A percentile compares a stretch with the other conserved stretches of the same genome.
Evolutionary conservation across 1,140 invertebrate species (phyloP).

Genomic region (Aphelenchoides fujianensis): DNA sequence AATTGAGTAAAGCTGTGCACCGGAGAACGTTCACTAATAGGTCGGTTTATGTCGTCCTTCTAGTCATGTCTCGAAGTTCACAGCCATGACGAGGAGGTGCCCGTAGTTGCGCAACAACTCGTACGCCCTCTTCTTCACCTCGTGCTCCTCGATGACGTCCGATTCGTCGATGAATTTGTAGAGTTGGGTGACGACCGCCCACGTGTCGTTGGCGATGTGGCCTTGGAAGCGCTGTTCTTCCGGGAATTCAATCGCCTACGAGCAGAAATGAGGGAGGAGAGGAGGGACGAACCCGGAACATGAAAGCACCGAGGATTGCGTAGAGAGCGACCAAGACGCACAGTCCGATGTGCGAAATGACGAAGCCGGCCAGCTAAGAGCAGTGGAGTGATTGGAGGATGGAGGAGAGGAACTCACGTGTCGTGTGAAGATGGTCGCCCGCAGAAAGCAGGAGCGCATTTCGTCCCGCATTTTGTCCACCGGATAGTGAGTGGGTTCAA

Average conservation of each 20-base stretch:
- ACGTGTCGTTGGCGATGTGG: slow-evolving; percentile 62
- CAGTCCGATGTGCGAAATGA: slow-evolving; percentile 80
- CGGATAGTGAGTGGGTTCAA: too few species aligned
- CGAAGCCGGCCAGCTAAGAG: slow-evolving; percentile 63
- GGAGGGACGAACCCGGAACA: slow-evolving; percentile 70
- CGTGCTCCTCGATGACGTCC: slow-evolving; percentile 73
- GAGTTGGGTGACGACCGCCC: slow-evolving; percentile 46
- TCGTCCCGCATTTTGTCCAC: too few species aligned
- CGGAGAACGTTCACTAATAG: slow-evolving; percentile 73
- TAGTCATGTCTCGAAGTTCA: slow-evolving; percentile 73
- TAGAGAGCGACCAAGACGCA: slow-evolving; percentile 89
- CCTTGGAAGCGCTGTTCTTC: slow-evolving; percentile 67
- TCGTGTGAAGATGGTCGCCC: too few species aligned
- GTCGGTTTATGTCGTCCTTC: slow-evolving; percentile 67
- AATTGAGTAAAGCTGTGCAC: slow-evolving; percentile 76
- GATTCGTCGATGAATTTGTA: slow-evolving; percentile 66
- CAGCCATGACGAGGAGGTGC: slow-evolving; percentile 72
- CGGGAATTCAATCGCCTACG: slow-evolving; percentile 69
- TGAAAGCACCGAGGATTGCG: slow-evolving; percentile 85
- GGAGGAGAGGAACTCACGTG: too few species aligned
- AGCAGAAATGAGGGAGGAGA: background rate
- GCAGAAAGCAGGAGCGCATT: too few species aligned
- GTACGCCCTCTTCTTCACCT: slow-evolving; percentile 71
- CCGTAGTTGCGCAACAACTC: slow-evolving; percentile 75
- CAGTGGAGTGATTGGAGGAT: too few species aligned